A percentile compares a stretch with the other conserved stretches of the same genome.
Evolutionary conservation across 1,140 invertebrate genomes (phyloP).

Genomic region (Lineus longissimus): DNA sequence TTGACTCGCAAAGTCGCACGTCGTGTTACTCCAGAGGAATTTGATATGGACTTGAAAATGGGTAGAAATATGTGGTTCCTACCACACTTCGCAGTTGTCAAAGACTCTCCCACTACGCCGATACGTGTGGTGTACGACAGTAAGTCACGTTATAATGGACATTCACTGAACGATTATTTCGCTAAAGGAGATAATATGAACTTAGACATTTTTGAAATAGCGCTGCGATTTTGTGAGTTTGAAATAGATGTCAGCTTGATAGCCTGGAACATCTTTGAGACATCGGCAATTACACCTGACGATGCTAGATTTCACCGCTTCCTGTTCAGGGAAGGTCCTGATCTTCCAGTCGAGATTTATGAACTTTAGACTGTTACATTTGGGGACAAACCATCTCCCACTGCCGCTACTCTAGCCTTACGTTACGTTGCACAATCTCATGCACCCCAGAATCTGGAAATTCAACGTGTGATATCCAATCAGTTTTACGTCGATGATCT

Average conservation of each 20-base stretch:
- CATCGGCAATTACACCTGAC: neutral
- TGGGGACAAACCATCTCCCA: neutral
- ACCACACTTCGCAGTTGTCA: neutral
- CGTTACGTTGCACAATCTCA: neutral
- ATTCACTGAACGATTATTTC: too few relatives aligned
- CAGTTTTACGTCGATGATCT: conserved; percentile 4
- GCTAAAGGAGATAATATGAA: too few relatives aligned
- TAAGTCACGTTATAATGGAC: neutral
- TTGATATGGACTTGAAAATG: neutral
- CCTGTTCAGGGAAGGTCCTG: conserved; percentile 3
- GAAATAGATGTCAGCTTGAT: neutral
- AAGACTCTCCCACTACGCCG: conserved; percentile 1
- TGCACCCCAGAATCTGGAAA: neutral
- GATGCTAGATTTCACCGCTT: conserved; percentile 2
- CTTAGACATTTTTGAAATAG: too few relatives aligned
- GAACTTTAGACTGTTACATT: neutral
- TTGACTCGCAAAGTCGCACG: neutral
- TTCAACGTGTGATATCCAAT: conserved; percentile 3
- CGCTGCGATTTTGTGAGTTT: neutral
- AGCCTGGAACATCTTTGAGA: neutral
- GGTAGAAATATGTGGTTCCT: neutral
- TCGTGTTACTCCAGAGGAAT: neutral
- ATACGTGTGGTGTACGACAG: neutral
- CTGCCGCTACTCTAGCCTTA: neutral
- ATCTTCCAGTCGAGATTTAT: neutral